Evolutionary conservation across 1,140 invertebrate genomes (phyloP).

Genomic region (Temnothorax curvispinosus): DNA sequence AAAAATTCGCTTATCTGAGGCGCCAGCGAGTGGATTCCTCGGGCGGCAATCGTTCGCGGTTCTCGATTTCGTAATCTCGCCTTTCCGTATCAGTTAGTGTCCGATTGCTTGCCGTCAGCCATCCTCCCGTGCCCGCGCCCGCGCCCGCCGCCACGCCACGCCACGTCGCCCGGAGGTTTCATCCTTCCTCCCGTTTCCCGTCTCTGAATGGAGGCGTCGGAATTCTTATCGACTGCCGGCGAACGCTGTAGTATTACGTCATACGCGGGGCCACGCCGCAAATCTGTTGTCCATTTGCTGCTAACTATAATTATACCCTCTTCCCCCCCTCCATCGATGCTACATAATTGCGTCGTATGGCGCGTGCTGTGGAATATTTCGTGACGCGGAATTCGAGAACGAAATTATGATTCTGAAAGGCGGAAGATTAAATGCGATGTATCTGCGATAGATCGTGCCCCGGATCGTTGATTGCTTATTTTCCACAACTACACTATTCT

Average conservation of each 20-base stretch:
- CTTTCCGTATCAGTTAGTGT: conserved; percentile 55
- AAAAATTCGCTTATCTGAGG: conserved; percentile 38
- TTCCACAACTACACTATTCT: background rate
- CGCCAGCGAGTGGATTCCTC: conserved; percentile 11
- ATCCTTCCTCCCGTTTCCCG: conserved; percentile 58
- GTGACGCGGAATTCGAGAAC: background rate
- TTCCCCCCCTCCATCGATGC: conserved; percentile 3
- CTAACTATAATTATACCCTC: conserved; percentile 58
- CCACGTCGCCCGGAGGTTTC: conserved; percentile 30
- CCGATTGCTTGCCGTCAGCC: conserved; percentile 26
- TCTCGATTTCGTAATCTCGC: conserved; percentile 64
- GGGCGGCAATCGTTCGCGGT: conserved; percentile 2
- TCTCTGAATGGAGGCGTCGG: conserved; percentile 80
- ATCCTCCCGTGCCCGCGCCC: no score
- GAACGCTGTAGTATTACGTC: conserved; percentile 76
- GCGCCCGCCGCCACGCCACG: background rate
- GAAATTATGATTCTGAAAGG: conserved; percentile 3
- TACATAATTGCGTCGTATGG: background rate
- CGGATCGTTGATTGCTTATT: background rate
- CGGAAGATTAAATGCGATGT: background rate
- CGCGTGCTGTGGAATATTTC: conserved; percentile 6
- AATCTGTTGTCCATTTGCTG: conserved; percentile 70
- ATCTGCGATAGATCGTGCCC: background rate
- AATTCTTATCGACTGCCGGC: conserved; percentile 80
- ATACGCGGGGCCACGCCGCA: conserved; percentile 63